These are phyloP conservation scores for Cyphomyrus plagiostoma DNA, from an alignment of 2,113 vertebrate genomes.

Conservation along the genomic window DNA sequence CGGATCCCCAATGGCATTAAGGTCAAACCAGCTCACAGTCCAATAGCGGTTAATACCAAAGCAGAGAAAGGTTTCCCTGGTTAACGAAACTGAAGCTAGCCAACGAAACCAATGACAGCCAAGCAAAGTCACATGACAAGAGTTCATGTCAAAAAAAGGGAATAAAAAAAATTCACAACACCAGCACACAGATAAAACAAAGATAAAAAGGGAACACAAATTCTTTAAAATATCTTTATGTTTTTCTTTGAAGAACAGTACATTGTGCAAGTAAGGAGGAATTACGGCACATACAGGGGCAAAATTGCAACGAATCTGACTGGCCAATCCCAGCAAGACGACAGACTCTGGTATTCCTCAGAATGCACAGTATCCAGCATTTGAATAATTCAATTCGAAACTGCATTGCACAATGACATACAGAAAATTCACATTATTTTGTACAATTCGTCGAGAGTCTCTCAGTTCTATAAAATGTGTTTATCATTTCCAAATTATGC, in stretches of 20 bases:
- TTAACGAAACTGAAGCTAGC: not conserved
- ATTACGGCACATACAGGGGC: slow-evolving; percentile 12
- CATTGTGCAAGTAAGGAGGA: slow-evolving; percentile 26
- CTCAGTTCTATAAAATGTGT: slow-evolving; percentile 14
- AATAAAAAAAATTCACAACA: not conserved
- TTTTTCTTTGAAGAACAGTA: slow-evolving; percentile 27
- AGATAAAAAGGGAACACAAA: slow-evolving; percentile 8
- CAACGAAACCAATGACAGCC: not conserved
- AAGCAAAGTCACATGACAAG: not conserved
- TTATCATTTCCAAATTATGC: slow-evolving; percentile 18
- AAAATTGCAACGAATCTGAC: slow-evolving; percentile 16
- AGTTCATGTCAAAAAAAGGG: not conserved
- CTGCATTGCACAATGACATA: slow-evolving; percentile 21
- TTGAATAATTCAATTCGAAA: slow-evolving; percentile 19
- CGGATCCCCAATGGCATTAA: not conserved
- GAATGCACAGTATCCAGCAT: slow-evolving; percentile 25
- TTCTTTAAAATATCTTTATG: slow-evolving; percentile 30
- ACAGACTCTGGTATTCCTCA: slow-evolving; percentile 16
- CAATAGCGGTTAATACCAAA: not conserved
- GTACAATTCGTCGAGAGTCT: slow-evolving; percentile 16
- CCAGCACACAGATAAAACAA: slow-evolving; percentile 13
- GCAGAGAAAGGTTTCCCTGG: not conserved
- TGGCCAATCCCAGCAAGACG: not conserved
- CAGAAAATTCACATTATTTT: slow-evolving; percentile 19
- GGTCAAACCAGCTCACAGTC: not conserved